A percentile compares a stretch with the other conserved stretches of the same genome.
Evolutionary conservation across 2,113 vertebrate genomes (phyloP).

Genomic region (Etia nguti): DNA sequence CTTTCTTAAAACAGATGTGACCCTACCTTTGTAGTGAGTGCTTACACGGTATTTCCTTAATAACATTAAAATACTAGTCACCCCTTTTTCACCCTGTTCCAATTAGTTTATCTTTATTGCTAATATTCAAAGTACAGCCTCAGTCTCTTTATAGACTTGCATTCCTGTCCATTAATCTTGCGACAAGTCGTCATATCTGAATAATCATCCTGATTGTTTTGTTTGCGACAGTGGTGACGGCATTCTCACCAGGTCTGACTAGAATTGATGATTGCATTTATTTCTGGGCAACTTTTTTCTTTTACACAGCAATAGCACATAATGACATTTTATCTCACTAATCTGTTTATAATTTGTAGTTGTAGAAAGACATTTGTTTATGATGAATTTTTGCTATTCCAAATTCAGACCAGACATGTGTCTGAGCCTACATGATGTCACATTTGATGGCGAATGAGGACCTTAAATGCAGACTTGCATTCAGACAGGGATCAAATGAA

Average conservation of each 20-base stretch:
- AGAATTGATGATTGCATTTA: neutral
- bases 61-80: neutral
- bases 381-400: neutral
- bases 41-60: neutral
- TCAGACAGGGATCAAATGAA: neutral
- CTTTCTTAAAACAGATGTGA: neutral
- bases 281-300: neutral
- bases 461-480: neutral
- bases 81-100: neutral
- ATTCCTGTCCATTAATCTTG: neutral
- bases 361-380: neutral
- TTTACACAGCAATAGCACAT: neutral
- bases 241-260: fast-evolving
- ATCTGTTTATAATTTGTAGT: neutral
- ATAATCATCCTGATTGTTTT: neutral
- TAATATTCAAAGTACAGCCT: neutral
- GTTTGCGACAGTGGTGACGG: neutral
- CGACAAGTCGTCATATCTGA: neutral
- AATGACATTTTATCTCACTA: neutral
- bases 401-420: neutral
- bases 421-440: neutral
- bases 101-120: neutral
- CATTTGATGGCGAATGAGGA: neutral
- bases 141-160: neutral
- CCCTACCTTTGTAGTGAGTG: neutral